Percentiles rank a stretch among this genome's conserved stretches.
phyloP scores from a whole-genome alignment of 2,888 invertebrate species.

The Halictus quadricinctus region DNA sequence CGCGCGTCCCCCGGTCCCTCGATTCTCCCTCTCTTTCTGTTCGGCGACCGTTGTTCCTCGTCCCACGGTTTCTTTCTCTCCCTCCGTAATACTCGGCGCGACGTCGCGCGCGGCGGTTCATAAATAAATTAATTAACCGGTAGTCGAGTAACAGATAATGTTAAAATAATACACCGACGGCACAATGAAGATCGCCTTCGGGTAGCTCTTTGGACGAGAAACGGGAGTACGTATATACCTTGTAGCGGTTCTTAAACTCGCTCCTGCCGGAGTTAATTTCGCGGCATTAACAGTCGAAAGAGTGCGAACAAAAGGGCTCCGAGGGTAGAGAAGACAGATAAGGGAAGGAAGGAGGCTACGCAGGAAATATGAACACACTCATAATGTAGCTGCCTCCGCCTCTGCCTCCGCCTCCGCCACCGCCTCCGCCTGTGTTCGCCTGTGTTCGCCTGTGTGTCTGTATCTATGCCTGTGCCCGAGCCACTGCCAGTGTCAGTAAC shows the following conservation, averaged over 20 bases:
- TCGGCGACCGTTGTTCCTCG: background rate
- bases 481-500: constrained; percentile 52
- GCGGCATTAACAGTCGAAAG: constrained; percentile 82
- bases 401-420: constrained; percentile 29
- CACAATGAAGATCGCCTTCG: constrained; percentile 70
- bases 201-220: constrained; percentile 25
- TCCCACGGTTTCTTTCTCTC: background rate
- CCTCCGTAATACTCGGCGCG: background rate
- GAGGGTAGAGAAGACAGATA: constrained; percentile 76
- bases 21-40: background rate
- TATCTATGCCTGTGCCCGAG: constrained; percentile 19
- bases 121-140: constrained; percentile 81
- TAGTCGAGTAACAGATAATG: constrained; percentile 77
- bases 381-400: constrained; percentile 72
- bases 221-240: constrained; percentile 44
- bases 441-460: background rate
- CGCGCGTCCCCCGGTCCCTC: background rate
- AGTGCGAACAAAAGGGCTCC: constrained; percentile 81
- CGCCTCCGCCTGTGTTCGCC: background rate
- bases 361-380: constrained; percentile 80
- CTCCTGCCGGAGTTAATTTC: constrained; percentile 80
- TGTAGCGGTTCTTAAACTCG: constrained; percentile 78
- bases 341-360: constrained; percentile 76
- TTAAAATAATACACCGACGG: constrained; percentile 77
- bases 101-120: constrained; percentile 69